Percentiles rank a stretch among this genome's conserved stretches.
Conservation (phyloP, 1,140 invertebrate species). For the Formica exsecta region DNA sequence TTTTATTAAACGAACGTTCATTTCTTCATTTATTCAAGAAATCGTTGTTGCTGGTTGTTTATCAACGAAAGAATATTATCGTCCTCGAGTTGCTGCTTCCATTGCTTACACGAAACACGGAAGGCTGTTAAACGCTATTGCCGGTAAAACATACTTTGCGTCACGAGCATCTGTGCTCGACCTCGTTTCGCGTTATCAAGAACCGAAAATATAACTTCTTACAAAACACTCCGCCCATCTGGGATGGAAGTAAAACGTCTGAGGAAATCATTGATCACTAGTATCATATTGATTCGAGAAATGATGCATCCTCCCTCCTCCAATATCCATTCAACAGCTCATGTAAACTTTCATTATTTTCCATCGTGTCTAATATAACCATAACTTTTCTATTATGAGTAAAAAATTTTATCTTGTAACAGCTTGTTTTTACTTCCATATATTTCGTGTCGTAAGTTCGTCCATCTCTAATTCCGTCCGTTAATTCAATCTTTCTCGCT, state of each 20-base stretch:
- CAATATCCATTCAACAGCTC: neutral
- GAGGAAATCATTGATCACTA: neutral
- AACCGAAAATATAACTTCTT: conserved; percentile 52
- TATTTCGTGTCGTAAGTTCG: neutral
- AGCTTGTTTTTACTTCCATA: conserved; percentile 3
- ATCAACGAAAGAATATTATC: conserved; percentile 46
- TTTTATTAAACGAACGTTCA: conserved; percentile 21
- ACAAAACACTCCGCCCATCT: conserved; percentile 4
- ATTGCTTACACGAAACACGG: conserved; percentile 19
- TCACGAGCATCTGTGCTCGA: conserved; percentile 65
- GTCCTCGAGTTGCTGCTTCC: conserved; percentile 19
- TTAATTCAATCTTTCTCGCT: conserved; percentile 1
- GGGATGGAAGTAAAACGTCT: neutral
- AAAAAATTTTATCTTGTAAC: neutral
- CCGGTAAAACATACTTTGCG: conserved; percentile 49
- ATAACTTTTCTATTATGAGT: neutral
- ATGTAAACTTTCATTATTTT: neutral
- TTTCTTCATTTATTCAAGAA: conserved; percentile 29
- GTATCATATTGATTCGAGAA: conserved; percentile 2
- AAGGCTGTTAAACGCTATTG: conserved; percentile 58
- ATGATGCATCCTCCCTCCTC: no score
- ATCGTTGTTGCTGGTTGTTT: conserved; percentile 37
- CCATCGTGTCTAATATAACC: neutral
- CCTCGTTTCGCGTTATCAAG: conserved; percentile 67
- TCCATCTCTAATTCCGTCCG: conserved; percentile 13